These are phyloP conservation scores for Palaemon carinicauda DNA, from an alignment of 1,140 invertebrate species.

Conservation along the genomic window DNA sequence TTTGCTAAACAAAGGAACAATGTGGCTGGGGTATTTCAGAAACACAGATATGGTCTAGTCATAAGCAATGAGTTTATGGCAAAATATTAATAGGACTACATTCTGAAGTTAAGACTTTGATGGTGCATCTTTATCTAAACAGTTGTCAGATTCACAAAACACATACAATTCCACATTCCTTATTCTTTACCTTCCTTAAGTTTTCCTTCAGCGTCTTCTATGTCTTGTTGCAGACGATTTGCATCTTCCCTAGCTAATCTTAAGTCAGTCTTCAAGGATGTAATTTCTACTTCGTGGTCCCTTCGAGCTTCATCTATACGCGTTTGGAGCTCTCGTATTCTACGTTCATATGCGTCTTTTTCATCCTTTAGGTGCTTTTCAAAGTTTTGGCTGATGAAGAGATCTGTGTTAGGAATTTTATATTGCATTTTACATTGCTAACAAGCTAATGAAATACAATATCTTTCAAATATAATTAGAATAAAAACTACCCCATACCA, in stretches of 20 bases:
- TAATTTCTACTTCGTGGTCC: slow-evolving; percentile 49
- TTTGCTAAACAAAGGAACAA: too few relatives aligned
- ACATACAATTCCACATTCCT: background rate
- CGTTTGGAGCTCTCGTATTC: slow-evolving; percentile 49
- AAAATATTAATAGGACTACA: too few relatives aligned
- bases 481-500: background rate
- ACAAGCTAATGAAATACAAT: background rate
- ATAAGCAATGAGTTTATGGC: too few relatives aligned
- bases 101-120: too few relatives aligned
- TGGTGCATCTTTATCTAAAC: too few relatives aligned
- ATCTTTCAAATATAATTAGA: background rate
- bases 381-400: slow-evolving; percentile 43
- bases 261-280: slow-evolving; percentile 54
- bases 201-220: slow-evolving; percentile 58
- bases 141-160: background rate
- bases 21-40: too few relatives aligned
- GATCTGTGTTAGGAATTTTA: background rate
- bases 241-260: slow-evolving; percentile 52
- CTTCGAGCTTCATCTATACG: slow-evolving; percentile 51
- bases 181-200: slow-evolving; percentile 50
- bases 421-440: background rate
- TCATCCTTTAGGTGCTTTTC: slow-evolving; percentile 57
- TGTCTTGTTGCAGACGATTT: slow-evolving; percentile 53
- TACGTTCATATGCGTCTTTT: slow-evolving; percentile 51
- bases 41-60: too few relatives aligned